A percentile compares a stretch with the other conserved stretches of the same genome.
Conservation (phyloP, 2,113 vertebrate species). For the Grammomys surdaster region DNA sequence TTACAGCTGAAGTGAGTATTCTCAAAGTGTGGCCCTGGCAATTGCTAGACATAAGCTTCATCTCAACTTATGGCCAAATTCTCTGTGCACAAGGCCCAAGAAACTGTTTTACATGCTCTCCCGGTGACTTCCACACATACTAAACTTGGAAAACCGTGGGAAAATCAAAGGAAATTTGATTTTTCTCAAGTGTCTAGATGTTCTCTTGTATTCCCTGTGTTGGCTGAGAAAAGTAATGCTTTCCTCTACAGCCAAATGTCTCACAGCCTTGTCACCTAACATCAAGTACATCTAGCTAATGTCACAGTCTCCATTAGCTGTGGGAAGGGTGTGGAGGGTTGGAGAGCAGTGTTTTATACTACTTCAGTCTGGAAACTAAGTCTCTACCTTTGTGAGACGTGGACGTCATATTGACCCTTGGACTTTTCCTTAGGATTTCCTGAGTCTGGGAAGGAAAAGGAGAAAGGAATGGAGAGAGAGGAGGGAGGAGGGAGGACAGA, state of each 20-base stretch:
- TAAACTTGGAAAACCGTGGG: constrained; percentile 44
- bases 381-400: background rate
- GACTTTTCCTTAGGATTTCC: background rate
- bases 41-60: background rate
- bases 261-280: background rate
- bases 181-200: background rate
- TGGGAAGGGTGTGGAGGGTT: background rate
- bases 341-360: background rate
- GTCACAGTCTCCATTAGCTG: background rate
- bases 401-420: background rate
- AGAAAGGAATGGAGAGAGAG: background rate
- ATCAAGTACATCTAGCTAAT: background rate
- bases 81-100: background rate
- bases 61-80: background rate
- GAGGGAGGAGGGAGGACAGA: background rate
- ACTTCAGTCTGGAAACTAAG: constrained; percentile 22
- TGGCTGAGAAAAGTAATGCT: background rate
- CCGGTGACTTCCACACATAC: background rate
- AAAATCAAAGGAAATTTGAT: constrained; percentile 1
- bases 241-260: background rate
- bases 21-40: background rate
- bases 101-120: background rate
- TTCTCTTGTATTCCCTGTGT: background rate
- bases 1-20: background rate
- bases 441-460: background rate